Base-by-base conservation (phyloP, 2,113 vertebrate genomes). In the Lasiurus borealis region DNA sequence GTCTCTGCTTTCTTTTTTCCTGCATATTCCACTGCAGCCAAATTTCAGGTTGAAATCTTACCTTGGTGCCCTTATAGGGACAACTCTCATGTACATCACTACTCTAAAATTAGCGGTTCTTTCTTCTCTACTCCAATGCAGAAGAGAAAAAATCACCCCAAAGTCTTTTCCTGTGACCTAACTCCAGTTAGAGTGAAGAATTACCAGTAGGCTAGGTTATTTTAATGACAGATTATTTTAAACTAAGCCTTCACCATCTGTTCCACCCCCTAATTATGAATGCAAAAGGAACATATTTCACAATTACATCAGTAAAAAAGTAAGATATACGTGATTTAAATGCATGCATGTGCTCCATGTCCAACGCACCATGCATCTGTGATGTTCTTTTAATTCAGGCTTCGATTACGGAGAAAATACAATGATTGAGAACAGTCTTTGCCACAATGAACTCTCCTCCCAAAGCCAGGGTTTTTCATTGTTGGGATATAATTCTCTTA, bases 211-310 rank as follows among this genome's bases (percentile, higher is more conserved):
- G 97, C 96, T 98, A 98, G 98, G 98, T 98, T 98, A 98, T 98
- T 98, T 98, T 98, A 98, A 98, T 98, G 98, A 98, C 98, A 98
- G 98, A 98, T 98, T 98, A 98, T 98, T 98, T 98, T 98, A 98
- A 98, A 98, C 98, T 98, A 98, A 98, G 98, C 96, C 96, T 98
- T 98, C 97, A 98, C 98, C 98, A 98, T 98, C 98, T 98, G 98
- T 98, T 98, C 98, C 97, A 98, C 98, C 98, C 97, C 98, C 98
- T 98, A 98, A 98, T 98, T 98, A 98, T 98, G 98, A 98, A 98
- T 98, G 98, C 98, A 97, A 98, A 98, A 98, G 98, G 98, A 98
- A 98, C 98, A 98, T 98, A 98, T 98, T 98, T 98, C 98, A 98
- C 98, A 98, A 98, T 98, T 98, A 98, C 98, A 98, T 98, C 98